A percentile compares a stretch with the other conserved stretches of the same genome.
phyloP scores from a whole-genome alignment of 2,888 invertebrate genomes.

The Hypolimnas misippus region DNA sequence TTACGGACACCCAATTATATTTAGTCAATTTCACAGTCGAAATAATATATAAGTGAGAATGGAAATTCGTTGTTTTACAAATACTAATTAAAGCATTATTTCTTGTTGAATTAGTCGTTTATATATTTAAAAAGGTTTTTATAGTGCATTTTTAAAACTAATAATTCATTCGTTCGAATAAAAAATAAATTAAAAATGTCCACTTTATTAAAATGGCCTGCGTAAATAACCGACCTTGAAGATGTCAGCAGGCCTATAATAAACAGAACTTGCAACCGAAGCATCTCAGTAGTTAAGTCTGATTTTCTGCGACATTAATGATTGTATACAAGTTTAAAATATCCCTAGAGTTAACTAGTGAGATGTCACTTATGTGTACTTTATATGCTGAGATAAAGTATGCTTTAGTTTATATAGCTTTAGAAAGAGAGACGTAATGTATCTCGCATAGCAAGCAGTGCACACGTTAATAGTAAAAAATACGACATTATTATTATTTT shows the following conservation, averaged over 20 bases:
- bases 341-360: conserved; percentile 59
- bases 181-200: conserved; percentile 23
- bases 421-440: neutral
- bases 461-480: neutral
- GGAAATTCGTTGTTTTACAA: too few relatives aligned
- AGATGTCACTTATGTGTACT: neutral
- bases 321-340: conserved; percentile 65
- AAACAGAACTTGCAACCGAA: conserved; percentile 54
- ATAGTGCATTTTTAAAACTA: conserved; percentile 8
- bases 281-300: conserved; percentile 63
- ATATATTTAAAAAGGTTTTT: too few relatives aligned
- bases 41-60: too few relatives aligned
- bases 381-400: neutral
- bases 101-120: too few relatives aligned
- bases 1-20: too few relatives aligned
- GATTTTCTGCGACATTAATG: conserved; percentile 62
- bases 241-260: conserved; percentile 50
- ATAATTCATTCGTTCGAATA: conserved; percentile 18
- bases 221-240: conserved; percentile 62
- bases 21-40: too few relatives aligned
- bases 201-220: conserved; percentile 38
- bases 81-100: neutral
- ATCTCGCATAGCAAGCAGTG: neutral
- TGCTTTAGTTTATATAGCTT: too few relatives aligned
- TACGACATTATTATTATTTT: neutral